Percentiles rank a stretch among this genome's conserved stretches.
These are phyloP conservation scores for Drosophila chauvacae DNA, from an alignment of 1,140 invertebrate species.

Conservation along the genomic window DNA sequence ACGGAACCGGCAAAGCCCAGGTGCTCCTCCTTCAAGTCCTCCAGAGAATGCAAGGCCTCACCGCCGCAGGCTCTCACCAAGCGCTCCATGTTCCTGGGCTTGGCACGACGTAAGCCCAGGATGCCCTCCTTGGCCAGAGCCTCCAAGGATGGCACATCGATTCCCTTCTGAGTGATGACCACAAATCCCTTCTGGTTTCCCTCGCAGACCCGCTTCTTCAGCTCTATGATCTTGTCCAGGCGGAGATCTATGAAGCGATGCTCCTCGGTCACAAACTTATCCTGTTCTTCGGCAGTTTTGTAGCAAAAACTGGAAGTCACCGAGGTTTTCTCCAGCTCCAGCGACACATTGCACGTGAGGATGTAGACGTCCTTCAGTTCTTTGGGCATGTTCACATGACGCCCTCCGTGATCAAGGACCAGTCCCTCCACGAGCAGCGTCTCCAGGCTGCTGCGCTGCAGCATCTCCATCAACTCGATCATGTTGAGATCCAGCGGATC, in stretches of 20 bases:
- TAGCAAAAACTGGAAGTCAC: constrained; percentile 99
- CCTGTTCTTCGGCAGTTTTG: constrained; percentile 97
- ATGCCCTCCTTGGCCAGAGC: constrained; percentile 98
- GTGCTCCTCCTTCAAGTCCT: constrained; percentile 94
- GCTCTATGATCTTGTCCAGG: constrained; percentile 97
- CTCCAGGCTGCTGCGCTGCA: constrained; percentile 98
- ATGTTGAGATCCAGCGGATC: constrained; percentile 95
- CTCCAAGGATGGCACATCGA: constrained; percentile 98
- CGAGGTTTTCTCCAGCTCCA: constrained; percentile 99
- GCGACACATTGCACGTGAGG: constrained; percentile 98
- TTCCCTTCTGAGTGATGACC: constrained; percentile 99
- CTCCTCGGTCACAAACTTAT: constrained; percentile 97
- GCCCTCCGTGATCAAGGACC: constrained; percentile 98
- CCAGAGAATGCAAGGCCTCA: constrained; percentile 98
- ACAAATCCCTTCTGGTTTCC: constrained; percentile 99
- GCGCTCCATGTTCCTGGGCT: constrained; percentile 99
- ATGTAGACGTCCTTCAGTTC: constrained; percentile 96
- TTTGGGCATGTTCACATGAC: constrained; percentile 99
- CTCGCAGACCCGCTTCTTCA: constrained; percentile 97
- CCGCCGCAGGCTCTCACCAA: constrained; percentile 98
- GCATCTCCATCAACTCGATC: constrained; percentile 99
- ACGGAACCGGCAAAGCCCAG: constrained; percentile 97
- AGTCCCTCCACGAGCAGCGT: constrained; percentile 94
- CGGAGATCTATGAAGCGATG: constrained; percentile 98
- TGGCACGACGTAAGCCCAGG: constrained; percentile 97